A percentile compares a stretch with the other conserved stretches of the same genome.
phyloP scores from a whole-genome alignment of 2,113 vertebrate genomes.

The Ploceus nigricollis region DNA sequence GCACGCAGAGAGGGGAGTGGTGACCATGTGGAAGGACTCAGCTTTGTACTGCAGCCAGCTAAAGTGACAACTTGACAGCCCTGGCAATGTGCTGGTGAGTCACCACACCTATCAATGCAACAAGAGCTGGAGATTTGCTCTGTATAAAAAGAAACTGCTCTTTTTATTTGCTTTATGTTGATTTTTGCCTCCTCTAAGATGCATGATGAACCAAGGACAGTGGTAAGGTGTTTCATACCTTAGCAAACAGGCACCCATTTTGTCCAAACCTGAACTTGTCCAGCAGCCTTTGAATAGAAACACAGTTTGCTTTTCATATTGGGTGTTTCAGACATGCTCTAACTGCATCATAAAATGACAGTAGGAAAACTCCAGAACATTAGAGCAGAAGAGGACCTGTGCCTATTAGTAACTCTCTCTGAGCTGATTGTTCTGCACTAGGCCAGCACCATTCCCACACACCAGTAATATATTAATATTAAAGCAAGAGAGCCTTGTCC shows the following conservation, averaged over 20 bases:
- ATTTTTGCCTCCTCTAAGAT: neutral
- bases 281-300: neutral
- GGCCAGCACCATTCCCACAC: neutral
- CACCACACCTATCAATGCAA: neutral
- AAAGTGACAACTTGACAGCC: neutral
- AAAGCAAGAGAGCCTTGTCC: neutral
- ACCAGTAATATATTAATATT: neutral
- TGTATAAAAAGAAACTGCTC: neutral
- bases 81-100: neutral
- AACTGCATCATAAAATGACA: neutral
- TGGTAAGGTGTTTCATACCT: neutral
- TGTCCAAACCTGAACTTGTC: slow-evolving; percentile 24
- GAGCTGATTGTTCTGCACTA: neutral
- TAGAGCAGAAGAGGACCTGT: neutral
- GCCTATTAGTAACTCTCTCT: neutral
- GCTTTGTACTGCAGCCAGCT: neutral
- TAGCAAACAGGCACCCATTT: neutral
- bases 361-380: neutral
- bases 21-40: neutral
- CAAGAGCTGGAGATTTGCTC: neutral
- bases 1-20: neutral
- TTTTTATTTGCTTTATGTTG: neutral
- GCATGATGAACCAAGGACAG: neutral
- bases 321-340: slow-evolving; percentile 29
- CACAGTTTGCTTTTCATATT: neutral